phyloP scores from a whole-genome alignment of 2,113 vertebrate genomes.

The Apteryx mantelli region DNA sequence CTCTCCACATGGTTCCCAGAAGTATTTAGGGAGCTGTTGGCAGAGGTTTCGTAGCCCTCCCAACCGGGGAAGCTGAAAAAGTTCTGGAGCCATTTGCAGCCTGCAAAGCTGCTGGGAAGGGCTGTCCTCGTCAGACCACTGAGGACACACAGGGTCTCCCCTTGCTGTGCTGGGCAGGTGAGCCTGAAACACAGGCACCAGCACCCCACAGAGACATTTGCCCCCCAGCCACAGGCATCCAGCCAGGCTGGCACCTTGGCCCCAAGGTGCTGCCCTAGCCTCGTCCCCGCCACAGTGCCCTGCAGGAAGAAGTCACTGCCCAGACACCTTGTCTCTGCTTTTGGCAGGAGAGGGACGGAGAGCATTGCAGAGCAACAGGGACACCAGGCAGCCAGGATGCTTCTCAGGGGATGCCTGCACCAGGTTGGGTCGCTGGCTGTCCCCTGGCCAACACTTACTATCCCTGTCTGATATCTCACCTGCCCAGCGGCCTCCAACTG shows the following conservation, averaged over 20 bases:
- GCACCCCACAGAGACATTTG: background rate
- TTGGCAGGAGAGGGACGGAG: rapidly evolving
- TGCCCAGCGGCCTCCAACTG: background rate
- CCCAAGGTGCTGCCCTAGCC: background rate
- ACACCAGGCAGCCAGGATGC: background rate
- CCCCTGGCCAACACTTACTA: background rate
- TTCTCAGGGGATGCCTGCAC: rapidly evolving
- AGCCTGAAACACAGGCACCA: background rate
- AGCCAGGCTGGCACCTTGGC: too few species aligned
- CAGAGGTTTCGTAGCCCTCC: too few species aligned
- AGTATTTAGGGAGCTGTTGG: too few species aligned
- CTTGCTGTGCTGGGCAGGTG: background rate
- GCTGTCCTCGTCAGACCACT: background rate
- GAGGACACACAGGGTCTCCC: background rate
- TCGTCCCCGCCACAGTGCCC: background rate
- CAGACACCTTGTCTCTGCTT: background rate
- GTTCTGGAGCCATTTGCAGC: too few species aligned
- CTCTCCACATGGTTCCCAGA: background rate
- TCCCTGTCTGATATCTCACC: too few species aligned
- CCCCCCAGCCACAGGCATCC: too few species aligned
- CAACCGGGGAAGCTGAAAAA: background rate
- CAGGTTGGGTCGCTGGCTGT: background rate
- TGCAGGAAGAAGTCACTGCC: background rate
- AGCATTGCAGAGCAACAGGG: background rate
- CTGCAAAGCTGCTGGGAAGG: background rate